phyloP scores from a whole-genome alignment of 1,140 invertebrate genomes.

The Cyclargus thomasi region DNA sequence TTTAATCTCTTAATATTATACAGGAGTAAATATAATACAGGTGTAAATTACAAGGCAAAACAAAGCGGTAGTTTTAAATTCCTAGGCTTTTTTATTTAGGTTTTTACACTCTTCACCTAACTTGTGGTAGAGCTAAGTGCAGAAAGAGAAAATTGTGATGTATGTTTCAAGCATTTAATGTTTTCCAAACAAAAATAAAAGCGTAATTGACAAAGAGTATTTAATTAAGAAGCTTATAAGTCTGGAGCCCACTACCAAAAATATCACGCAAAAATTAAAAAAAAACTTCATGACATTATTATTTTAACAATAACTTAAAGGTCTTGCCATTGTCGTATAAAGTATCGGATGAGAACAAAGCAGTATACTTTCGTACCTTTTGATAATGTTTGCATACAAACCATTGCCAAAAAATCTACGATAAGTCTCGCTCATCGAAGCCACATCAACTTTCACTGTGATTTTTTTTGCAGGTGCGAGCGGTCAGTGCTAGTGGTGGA shows the following conservation, averaged over 20 bases:
- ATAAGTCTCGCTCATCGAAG: conserved; percentile 27
- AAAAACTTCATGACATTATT: neutral
- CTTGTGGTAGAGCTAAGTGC: no score
- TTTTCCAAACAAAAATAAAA: neutral
- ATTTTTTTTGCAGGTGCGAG: conserved; percentile 40
- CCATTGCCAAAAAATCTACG: conserved; percentile 29
- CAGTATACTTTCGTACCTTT: neutral
- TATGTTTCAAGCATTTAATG: no score
- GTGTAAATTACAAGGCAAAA: no score
- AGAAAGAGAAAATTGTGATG: no score
- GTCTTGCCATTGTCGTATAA: neutral
- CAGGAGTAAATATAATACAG: no score
- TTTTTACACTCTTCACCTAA: no score
- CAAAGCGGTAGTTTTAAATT: no score
- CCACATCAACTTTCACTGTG: conserved; percentile 43
- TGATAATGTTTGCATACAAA: conserved; percentile 14
- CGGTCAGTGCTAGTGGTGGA: conserved; percentile 27
- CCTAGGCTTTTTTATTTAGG: no score
- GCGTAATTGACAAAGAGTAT: neutral
- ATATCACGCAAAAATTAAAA: neutral
- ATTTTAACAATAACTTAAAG: neutral
- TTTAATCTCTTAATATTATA: no score
- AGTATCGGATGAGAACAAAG: no score
- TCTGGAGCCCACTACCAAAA: neutral
- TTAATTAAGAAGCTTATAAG: neutral